phyloP scores from a whole-genome alignment of 2,888 invertebrate genomes.

The Hirtodrosophila alboralis region DNA sequence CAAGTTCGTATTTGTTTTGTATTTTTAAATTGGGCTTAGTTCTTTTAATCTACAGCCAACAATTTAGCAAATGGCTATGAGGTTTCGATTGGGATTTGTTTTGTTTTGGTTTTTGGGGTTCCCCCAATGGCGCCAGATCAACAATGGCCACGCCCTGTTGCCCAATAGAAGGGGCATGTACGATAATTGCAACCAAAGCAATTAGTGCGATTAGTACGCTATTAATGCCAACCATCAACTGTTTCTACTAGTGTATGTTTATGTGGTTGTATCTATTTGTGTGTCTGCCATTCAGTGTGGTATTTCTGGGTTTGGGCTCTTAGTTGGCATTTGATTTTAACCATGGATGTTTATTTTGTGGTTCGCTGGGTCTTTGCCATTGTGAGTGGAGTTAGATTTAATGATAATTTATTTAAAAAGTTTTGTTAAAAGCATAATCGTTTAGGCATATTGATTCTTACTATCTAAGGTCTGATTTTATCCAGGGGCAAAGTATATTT shows the following conservation, averaged over 20 bases:
- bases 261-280: constrained; percentile 12
- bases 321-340: constrained; percentile 48
- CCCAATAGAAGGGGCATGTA: constrained; percentile 53
- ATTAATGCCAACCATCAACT: constrained; percentile 76
- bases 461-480: too few relatives aligned
- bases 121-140: constrained; percentile 36
- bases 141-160: constrained; percentile 23
- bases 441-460: not conserved
- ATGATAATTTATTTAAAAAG: constrained; percentile 42
- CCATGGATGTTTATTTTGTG: constrained; percentile 58
- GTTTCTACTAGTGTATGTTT: constrained; percentile 18
- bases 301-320: constrained; percentile 25
- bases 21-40: constrained; percentile 32
- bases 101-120: constrained; percentile 46
- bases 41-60: constrained; percentile 57
- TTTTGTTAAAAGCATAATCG: constrained; percentile 4
- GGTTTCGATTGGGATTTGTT: constrained; percentile 22
- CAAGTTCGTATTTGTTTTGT: constrained; percentile 1
- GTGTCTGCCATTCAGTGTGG: constrained; percentile 16
- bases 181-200: constrained; percentile 78
- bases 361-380: constrained; percentile 7
- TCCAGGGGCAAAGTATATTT: too few relatives aligned
- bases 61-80: constrained; percentile 67
- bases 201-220: constrained; percentile 78
- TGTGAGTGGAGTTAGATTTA: constrained; percentile 21